Percentiles rank a stretch among this genome's conserved stretches.
Evolutionary conservation across 2,113 vertebrate species (phyloP).

Genomic region (Colossoma macropomum): DNA sequence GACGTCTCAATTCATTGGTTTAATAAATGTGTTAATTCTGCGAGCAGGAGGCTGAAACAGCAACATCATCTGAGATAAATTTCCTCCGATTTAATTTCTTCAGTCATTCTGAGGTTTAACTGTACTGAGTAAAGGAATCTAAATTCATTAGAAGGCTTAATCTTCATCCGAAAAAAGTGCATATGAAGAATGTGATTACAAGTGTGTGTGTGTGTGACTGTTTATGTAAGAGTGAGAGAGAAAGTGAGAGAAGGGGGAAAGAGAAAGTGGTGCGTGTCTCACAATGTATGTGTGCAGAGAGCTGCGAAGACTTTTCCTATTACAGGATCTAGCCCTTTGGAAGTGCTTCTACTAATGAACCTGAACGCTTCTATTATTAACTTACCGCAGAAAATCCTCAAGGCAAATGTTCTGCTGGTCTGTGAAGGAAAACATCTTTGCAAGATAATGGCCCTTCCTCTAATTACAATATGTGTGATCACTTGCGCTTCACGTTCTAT

Average conservation of each 20-base stretch:
- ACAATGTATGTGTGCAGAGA: slow-evolving; percentile 30
- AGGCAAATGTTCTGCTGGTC: slow-evolving; percentile 74
- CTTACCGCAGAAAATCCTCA: slow-evolving; percentile 78
- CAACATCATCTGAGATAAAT: slow-evolving; percentile 72
- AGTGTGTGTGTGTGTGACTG: slow-evolving; percentile 39
- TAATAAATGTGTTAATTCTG: slow-evolving; percentile 80
- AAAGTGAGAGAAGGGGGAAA: slow-evolving; percentile 18
- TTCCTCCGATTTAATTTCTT: slow-evolving; percentile 72
- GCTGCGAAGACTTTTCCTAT: slow-evolving; percentile 60
- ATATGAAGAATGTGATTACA: slow-evolving; percentile 31
- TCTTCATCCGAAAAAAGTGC: slow-evolving; percentile 14
- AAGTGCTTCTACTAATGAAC: slow-evolving; percentile 80
- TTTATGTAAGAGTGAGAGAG: slow-evolving; percentile 45
- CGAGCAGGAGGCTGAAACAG: slow-evolving; percentile 71
- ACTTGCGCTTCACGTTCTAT: slow-evolving; percentile 45
- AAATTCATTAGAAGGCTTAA: slow-evolving; percentile 53
- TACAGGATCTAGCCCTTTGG: slow-evolving; percentile 76
- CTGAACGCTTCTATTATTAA: slow-evolving; percentile 87
- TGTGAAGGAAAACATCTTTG: slow-evolving; percentile 85
- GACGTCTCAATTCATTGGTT: slow-evolving; percentile 73
- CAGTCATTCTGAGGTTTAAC: slow-evolving; percentile 62
- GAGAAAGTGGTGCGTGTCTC: slow-evolving; percentile 40
- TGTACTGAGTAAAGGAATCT: slow-evolving; percentile 7
- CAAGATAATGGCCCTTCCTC: slow-evolving; percentile 79
- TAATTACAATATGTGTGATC: slow-evolving; percentile 78